Conservation (phyloP, 2,113 vertebrate species). For the Callorhinus ursinus region DNA sequence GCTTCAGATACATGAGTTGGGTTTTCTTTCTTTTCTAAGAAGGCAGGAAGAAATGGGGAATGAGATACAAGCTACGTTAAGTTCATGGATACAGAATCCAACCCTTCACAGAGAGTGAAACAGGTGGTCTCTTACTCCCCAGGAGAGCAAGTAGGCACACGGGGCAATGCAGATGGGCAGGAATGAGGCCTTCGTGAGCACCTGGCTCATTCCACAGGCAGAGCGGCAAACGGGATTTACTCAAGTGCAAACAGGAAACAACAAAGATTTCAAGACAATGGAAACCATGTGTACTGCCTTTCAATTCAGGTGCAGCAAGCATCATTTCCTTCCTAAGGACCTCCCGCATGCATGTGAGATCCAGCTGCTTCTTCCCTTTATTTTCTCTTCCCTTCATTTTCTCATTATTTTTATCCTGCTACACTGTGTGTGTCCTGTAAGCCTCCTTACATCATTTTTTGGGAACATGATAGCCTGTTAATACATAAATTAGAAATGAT, state of each 20-base stretch:
- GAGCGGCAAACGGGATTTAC: neutral
- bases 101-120: neutral
- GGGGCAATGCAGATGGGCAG: neutral
- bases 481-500: neutral
- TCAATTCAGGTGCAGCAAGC: neutral
- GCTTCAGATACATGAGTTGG: neutral
- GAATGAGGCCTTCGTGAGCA: neutral
- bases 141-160: neutral
- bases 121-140: neutral
- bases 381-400: neutral
- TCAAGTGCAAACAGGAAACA: neutral
- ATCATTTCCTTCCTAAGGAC: neutral
- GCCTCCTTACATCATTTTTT: neutral
- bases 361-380: neutral
- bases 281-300: neutral
- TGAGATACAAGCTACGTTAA: neutral
- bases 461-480: neutral
- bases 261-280: neutral
- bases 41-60: neutral
- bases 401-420: neutral
- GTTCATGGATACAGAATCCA: neutral
- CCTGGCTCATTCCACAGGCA: neutral
- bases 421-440: neutral
- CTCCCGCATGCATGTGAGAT: neutral
- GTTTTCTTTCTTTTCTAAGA: constrained; percentile 15